Evolutionary conservation across 2,113 vertebrate species (phyloP).

Genomic region (Malurus alboscapulatus): DNA sequence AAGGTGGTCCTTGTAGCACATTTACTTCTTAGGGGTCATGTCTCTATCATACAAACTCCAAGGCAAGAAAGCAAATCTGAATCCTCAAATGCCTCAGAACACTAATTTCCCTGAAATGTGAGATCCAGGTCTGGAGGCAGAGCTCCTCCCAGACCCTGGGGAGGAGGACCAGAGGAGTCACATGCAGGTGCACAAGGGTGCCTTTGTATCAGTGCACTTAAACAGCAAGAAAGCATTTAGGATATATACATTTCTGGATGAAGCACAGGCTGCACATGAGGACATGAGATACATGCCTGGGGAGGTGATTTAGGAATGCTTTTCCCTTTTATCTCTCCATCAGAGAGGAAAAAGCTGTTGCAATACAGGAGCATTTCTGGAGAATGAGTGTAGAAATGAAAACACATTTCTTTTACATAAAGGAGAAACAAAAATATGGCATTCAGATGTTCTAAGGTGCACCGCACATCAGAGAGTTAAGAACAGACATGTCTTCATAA

Average conservation of each 20-base stretch:
- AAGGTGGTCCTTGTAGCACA: not conserved
- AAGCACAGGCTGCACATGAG: not conserved
- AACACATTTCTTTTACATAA: not conserved
- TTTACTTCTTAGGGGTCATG: not conserved
- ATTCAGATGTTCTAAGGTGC: not conserved
- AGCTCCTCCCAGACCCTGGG: not conserved
- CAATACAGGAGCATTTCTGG: not conserved
- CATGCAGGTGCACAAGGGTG: not conserved
- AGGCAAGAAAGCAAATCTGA: not conserved
- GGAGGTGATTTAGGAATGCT: not conserved
- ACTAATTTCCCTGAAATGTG: not conserved
- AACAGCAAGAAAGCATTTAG: not conserved
- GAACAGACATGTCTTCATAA: not conserved
- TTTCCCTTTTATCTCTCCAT: not conserved
- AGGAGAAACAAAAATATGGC: not conserved
- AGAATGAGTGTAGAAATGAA: not conserved
- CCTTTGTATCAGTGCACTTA: not conserved
- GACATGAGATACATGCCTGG: accelerated
- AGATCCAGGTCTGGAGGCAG: not conserved
- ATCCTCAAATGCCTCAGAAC: not conserved
- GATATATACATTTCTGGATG: not conserved
- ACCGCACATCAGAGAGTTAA: conserved; percentile 18
- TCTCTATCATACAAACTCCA: not conserved
- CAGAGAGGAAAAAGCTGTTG: not conserved
- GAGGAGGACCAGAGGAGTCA: not conserved